Conservation (phyloP, 1,140 invertebrate genomes). For the Drosophila arawakana region DNA sequence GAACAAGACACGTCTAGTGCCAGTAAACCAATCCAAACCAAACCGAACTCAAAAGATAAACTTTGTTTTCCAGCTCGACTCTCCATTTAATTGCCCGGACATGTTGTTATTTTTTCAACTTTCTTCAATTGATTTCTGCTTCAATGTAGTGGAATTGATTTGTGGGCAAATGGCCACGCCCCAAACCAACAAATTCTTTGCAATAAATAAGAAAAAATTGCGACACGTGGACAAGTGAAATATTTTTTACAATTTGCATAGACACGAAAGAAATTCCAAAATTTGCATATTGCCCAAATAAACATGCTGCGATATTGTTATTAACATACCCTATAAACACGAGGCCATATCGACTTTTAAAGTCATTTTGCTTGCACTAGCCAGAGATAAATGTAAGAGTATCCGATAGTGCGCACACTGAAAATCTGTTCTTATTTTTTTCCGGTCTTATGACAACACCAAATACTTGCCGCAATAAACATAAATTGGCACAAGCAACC, state of each 20-base stretch:
- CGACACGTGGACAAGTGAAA: slow-evolving; percentile 47
- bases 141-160: slow-evolving; percentile 82
- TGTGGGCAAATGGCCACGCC: slow-evolving; percentile 73
- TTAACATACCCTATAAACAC: background rate
- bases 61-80: slow-evolving; percentile 69
- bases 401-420: slow-evolving; percentile 15
- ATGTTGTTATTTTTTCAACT: slow-evolving; percentile 42
- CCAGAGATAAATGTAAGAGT: slow-evolving; percentile 21
- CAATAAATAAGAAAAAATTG: slow-evolving; percentile 67
- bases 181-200: slow-evolving; percentile 69
- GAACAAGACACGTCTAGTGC: slow-evolving; percentile 36
- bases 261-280: background rate
- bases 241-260: slow-evolving; percentile 54
- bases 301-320: slow-evolving; percentile 29
- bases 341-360: background rate
- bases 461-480: slow-evolving; percentile 78
- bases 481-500: slow-evolving; percentile 69
- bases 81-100: slow-evolving; percentile 72
- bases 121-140: slow-evolving; percentile 73
- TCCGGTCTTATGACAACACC: slow-evolving; percentile 64
- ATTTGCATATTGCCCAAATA: slow-evolving; percentile 41
- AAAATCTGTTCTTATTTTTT: background rate
- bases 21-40: slow-evolving; percentile 9
- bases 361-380: background rate
- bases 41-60: slow-evolving; percentile 55